A percentile compares a stretch with the other conserved stretches of the same genome.
Evolutionary conservation across 2,113 vertebrate species (phyloP).

Genomic region (Toxotes jaculatrix): DNA sequence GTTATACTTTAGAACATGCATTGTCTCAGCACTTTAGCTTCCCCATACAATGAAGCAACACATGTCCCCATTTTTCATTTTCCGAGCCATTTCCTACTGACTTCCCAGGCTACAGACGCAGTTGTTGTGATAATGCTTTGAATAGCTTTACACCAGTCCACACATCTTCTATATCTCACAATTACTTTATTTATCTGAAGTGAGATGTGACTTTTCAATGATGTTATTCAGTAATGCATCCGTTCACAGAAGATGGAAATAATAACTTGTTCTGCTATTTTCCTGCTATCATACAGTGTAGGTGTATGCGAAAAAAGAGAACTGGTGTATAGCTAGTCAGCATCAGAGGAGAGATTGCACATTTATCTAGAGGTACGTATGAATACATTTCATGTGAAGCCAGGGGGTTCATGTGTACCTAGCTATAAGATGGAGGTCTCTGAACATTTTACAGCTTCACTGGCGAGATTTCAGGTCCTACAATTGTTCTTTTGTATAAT

Average conservation of each 20-base stretch:
- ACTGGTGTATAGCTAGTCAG: background rate
- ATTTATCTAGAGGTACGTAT: constrained; percentile 23
- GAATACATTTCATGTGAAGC: constrained; percentile 25
- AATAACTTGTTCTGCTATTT: constrained; percentile 24
- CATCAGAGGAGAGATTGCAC: constrained; percentile 17
- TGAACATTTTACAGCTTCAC: background rate
- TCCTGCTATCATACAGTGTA: constrained; percentile 20
- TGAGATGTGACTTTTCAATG: background rate
- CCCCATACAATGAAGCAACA: background rate
- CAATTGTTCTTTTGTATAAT: background rate
- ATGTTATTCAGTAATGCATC: constrained; percentile 13
- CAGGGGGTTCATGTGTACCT: background rate
- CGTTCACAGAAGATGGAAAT: constrained; percentile 19
- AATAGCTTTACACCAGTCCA: constrained; percentile 20
- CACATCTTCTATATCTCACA: constrained; percentile 1
- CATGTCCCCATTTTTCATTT: background rate
- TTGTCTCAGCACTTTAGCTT: background rate
- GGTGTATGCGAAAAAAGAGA: background rate
- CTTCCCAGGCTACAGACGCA: background rate
- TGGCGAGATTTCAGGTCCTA: background rate
- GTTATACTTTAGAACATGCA: constrained; percentile 13
- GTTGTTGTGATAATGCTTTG: background rate
- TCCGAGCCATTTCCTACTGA: background rate
- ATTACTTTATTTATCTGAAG: background rate
- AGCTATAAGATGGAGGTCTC: background rate